Conservation (phyloP, 2,797 vertebrate genomes). For the Hemibagrus guttatus region DNA sequence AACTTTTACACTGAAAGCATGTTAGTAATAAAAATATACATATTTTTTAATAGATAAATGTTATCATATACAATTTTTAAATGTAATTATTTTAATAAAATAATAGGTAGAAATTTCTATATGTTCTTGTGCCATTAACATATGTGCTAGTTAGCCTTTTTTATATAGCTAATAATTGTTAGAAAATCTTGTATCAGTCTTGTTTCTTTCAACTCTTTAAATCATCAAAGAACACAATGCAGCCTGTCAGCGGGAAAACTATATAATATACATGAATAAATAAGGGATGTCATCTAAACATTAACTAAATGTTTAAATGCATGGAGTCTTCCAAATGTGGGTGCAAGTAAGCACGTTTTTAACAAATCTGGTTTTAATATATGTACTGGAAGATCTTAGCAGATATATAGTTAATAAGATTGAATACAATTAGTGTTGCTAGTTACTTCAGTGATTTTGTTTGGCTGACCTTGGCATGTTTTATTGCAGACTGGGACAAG, state of each 20-base stretch:
- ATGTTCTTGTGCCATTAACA: neutral
- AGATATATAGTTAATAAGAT: too few species aligned
- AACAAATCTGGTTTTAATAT: neutral
- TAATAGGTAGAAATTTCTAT: neutral
- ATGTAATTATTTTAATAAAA: neutral
- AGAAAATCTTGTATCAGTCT: too few species aligned
- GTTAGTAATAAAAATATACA: neutral
- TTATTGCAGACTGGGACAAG: constrained; percentile 65
- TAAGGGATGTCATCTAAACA: too few species aligned
- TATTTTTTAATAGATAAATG: too few species aligned
- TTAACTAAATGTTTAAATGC: neutral
- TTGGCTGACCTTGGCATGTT: constrained; percentile 69
- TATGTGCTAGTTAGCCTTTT: neutral
- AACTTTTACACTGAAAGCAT: neutral
- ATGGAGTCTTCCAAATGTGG: neutral
- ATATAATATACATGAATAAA: too few species aligned
- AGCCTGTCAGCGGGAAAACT: too few species aligned
- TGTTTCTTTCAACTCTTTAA: too few species aligned
- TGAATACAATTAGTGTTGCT: neutral
- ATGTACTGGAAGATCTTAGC: neutral
- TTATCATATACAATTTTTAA: too few species aligned
- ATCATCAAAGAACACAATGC: too few species aligned
- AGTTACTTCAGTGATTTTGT: neutral
- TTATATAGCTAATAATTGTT: too few species aligned
- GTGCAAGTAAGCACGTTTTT: neutral